Evolutionary conservation across 2,797 vertebrate genomes (phyloP).

Genomic region (Rhinogobio ventralis): DNA sequence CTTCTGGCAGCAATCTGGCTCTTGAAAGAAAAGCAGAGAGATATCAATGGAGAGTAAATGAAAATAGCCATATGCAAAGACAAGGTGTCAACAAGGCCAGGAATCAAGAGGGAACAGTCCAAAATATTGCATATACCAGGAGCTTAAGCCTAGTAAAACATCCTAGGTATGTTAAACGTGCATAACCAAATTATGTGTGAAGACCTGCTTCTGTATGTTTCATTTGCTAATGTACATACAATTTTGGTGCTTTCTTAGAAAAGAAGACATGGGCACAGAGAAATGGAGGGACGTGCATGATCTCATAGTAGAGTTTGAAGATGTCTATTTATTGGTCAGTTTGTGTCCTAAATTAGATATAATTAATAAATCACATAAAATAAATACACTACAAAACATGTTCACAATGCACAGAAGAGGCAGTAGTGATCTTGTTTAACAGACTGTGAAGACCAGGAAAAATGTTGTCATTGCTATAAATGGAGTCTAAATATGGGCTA

Average conservation of each 20-base stretch:
- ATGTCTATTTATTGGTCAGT: neutral
- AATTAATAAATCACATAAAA: neutral
- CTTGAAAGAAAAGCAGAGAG: neutral
- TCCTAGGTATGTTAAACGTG: neutral
- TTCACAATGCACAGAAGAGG: conserved; percentile 39
- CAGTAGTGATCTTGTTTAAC: conserved; percentile 50
- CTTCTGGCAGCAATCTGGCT: conserved; percentile 15
- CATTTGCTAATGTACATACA: neutral
- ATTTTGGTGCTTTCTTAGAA: neutral
- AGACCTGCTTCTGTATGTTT: neutral
- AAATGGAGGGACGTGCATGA: neutral
- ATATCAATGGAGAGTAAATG: conserved; percentile 18
- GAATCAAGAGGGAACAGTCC: neutral
- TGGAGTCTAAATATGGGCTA: conserved; percentile 65
- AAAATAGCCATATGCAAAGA: conserved; percentile 32
- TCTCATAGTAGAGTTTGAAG: neutral
- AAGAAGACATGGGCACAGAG: neutral
- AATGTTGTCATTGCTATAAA: conserved; percentile 57
- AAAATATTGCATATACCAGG: neutral
- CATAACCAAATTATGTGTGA: neutral
- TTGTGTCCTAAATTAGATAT: neutral
- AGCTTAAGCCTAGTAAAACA: neutral
- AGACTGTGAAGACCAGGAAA: conserved; percentile 58
- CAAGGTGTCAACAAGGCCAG: conserved; percentile 18
- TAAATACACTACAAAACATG: conserved; percentile 8